Conservation (phyloP, 2,888 invertebrate species). For the Drosophila setosimentum region DNA sequence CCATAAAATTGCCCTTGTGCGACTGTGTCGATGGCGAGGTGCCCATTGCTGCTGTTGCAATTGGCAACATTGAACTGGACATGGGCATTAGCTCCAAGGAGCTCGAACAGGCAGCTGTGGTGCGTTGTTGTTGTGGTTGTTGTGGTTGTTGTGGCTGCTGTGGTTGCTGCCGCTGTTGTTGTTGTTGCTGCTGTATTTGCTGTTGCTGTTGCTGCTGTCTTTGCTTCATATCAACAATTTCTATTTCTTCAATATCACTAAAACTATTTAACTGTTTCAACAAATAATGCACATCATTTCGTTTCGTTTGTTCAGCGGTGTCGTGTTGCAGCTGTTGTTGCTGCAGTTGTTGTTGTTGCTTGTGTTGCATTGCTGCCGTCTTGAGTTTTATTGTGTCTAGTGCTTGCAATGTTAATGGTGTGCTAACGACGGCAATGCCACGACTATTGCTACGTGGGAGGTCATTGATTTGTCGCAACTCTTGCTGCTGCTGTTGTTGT, state of each 20-base stretch:
- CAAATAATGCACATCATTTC: conserved; percentile 86
- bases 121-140: conserved; percentile 46
- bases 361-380: conserved; percentile 55
- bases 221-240: conserved; percentile 85
- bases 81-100: conserved; percentile 80
- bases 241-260: conserved; percentile 86
- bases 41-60: conserved; percentile 23
- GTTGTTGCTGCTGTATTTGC: conserved; percentile 47
- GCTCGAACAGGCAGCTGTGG: conserved; percentile 78
- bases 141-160: conserved; percentile 30
- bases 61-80: conserved; percentile 55
- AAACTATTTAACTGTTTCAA: conserved; percentile 86
- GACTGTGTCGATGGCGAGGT: conserved; percentile 80
- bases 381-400: conserved; percentile 63
- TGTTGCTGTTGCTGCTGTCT: conserved; percentile 75
- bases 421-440: conserved; percentile 77
- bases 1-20: conserved; percentile 74
- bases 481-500: conserved; percentile 40
- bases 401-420: conserved; percentile 81
- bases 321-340: conserved; percentile 55
- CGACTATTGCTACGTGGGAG: conserved; percentile 71
- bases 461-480: conserved; percentile 71
- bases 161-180: conserved; percentile 18
- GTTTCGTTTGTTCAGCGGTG: conserved; percentile 85
- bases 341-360: conserved; percentile 36